phyloP scores from a whole-genome alignment of 2,888 invertebrate species.

The Sylvicola fuscatus region DNA sequence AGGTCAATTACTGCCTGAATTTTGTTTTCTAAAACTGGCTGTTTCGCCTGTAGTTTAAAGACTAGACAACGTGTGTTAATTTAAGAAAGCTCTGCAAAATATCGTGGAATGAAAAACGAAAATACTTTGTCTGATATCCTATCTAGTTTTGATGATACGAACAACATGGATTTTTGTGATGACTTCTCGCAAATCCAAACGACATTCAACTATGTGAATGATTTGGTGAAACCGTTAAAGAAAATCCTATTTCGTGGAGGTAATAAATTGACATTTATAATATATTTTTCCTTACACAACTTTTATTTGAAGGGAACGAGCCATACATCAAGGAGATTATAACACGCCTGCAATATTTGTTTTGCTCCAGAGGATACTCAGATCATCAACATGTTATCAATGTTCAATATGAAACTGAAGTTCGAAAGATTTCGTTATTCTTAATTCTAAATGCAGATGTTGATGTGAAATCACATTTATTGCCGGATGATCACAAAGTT shows the following conservation, averaged over 20 bases:
- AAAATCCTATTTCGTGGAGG: conserved; percentile 17
- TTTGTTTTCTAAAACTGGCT: too few species aligned
- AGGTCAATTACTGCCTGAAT: too few species aligned
- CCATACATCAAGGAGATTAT: conserved; percentile 13
- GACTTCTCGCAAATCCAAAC: conserved; percentile 16
- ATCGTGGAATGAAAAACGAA: too few species aligned
- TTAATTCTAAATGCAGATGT: conserved; percentile 16
- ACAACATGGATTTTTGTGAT: conserved; percentile 16
- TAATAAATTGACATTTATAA: conserved; percentile 6
- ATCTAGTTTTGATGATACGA: not conserved
- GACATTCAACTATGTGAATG: conserved; percentile 14
- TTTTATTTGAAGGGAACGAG: conserved; percentile 12
- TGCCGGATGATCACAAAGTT: conserved; percentile 10
- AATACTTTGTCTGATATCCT: too few species aligned
- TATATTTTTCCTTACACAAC: not conserved
- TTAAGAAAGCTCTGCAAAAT: too few species aligned
- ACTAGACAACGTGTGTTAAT: too few species aligned
- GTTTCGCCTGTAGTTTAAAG: too few species aligned
- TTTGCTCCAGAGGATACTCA: conserved; percentile 10
- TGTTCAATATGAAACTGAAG: conserved; percentile 6
- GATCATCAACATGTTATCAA: conserved; percentile 8
- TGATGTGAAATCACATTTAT: conserved; percentile 14
- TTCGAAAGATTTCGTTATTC: conserved; percentile 16
- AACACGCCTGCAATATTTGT: conserved; percentile 10
- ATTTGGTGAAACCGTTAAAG: conserved; percentile 13